Base-by-base conservation (phyloP, 2,888 invertebrate genomes). In the Crossocerus cetratus region DNA sequence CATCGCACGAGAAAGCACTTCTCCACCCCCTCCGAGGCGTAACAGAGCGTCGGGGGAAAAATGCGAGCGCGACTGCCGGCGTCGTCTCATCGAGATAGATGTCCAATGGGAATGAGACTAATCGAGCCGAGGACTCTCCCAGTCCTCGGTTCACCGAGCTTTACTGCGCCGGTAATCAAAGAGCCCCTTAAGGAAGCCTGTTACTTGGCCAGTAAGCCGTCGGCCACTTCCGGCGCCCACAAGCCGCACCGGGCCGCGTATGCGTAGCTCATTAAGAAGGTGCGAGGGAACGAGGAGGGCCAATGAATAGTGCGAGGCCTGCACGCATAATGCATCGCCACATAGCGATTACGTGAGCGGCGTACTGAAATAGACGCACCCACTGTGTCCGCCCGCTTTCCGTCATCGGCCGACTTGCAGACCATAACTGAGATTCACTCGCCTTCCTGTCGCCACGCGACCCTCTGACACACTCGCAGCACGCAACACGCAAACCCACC, bases 281-380 rank as follows among this genome's bases (percentile, higher is more conserved):
- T 63, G 42, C 63, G 20, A 58, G 20, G 20, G 65, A 59, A 53
- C 68, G 21, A 45, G 60, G 53, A 66, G 54, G 54, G 56, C 14
- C 75, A 76, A 76, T 67, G 75, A 76, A 76, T 76, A 62, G 63
- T n/a, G 53, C 18, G 64, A 66, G 70, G 70, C 66, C 59, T 59
- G 59, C 69, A 69, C 75, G 75, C 70, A 67, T 83, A 80, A 83
- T 77, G 69, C 67, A 83, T 65, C 62, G 70, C 69, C 65, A 70
- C 74, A 67, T 72, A 72, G 70, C 72, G 72, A 81, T 82, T 82
- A 82, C 81, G 81, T 83, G 81, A 82, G 76, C 71, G 66, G 81
- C 16, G 76, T 81, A 81, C 81, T 68, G 81, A 82, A 81, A 81
- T 81, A 81, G 83, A 81, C 71, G 81, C 72, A 67, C 75, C 78